These are phyloP conservation scores for Eurystomus gularis DNA, from an alignment of 2,113 vertebrate genomes.

Conservation along the genomic window DNA sequence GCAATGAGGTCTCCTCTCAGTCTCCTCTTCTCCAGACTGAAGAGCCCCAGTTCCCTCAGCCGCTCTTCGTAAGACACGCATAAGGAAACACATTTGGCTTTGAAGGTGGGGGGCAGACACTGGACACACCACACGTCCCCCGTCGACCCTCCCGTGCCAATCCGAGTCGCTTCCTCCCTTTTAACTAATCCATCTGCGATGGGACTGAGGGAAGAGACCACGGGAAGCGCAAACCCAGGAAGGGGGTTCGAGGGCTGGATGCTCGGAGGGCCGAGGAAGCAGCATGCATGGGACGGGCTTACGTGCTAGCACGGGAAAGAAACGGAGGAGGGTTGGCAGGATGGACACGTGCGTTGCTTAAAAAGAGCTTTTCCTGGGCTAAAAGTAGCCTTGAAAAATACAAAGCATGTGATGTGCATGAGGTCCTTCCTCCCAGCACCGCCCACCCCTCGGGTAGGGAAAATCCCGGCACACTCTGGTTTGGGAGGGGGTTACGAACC, in stretches of 20 bases:
- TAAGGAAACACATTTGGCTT: neutral
- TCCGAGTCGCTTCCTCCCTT: neutral
- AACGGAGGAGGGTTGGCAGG: neutral
- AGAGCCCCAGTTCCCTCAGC: no score
- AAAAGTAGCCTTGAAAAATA: neutral
- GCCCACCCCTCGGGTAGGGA: accelerated
- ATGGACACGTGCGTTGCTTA: neutral
- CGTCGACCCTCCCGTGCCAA: neutral
- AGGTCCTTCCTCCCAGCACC: neutral
- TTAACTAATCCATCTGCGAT: neutral
- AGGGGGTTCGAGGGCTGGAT: neutral
- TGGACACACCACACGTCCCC: neutral
- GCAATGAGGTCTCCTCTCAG: no score
- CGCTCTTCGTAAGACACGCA: no score
- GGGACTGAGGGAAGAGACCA: neutral
- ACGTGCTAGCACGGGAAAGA: neutral
- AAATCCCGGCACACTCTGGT: neutral
- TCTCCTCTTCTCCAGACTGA: no score
- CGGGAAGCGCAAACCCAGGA: accelerated
- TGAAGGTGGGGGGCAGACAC: neutral
- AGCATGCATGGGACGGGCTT: neutral
- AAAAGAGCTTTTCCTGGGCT: neutral
- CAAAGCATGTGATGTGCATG: accelerated
- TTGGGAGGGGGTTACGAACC: neutral
- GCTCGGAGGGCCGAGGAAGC: neutral